Evolutionary conservation across 2,797 vertebrate species (phyloP).

Genomic region (Lagorchestes hirsutus): DNA sequence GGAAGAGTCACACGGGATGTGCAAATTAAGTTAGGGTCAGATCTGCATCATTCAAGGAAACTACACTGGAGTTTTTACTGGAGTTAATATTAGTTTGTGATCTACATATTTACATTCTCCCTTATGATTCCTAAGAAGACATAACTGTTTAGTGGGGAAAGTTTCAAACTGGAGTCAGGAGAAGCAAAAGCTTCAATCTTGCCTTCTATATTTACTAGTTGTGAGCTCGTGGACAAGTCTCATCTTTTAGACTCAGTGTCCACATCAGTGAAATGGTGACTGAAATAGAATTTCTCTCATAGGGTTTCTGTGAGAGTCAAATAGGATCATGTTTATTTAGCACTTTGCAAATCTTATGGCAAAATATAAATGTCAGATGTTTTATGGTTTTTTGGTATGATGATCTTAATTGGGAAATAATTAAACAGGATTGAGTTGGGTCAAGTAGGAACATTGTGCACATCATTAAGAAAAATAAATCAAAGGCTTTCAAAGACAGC

Average conservation of each 20-base stretch:
- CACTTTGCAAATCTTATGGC: background rate
- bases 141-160: background rate
- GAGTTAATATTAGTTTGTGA: background rate
- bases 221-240: background rate
- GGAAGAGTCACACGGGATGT: background rate
- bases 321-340: background rate
- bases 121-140: background rate
- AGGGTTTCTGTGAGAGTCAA: background rate
- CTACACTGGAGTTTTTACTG: background rate
- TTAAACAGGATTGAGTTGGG: background rate
- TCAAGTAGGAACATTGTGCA: background rate
- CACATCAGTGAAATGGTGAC: background rate
- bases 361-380: background rate
- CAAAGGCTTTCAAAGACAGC: background rate
- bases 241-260: background rate
- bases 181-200: background rate
- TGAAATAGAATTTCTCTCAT: background rate
- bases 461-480: background rate
- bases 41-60: background rate
- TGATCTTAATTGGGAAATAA: background rate
- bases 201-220: background rate
- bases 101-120: background rate
- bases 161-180: background rate
- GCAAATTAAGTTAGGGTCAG: background rate
- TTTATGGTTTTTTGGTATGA: background rate